These are phyloP conservation scores for Cheumatopsyche charites DNA, from an alignment of 1,140 invertebrate genomes.

Conservation along the genomic window DNA sequence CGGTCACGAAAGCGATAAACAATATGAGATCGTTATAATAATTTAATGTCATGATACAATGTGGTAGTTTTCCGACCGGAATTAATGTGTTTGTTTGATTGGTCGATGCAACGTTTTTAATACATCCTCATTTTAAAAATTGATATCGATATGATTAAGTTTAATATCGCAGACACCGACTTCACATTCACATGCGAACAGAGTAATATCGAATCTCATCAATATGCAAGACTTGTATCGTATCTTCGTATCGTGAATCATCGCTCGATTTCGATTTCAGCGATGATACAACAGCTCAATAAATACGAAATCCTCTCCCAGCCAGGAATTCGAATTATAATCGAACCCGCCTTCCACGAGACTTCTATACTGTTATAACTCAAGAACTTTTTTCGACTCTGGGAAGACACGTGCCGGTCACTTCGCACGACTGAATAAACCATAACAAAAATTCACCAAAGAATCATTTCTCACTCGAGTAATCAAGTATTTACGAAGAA, in stretches of 20 bases:
- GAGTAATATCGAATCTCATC: too few relatives aligned
- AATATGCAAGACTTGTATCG: not conserved
- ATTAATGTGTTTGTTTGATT: not conserved
- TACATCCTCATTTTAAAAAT: too few relatives aligned
- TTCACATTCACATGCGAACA: not conserved
- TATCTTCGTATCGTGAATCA: constrained; percentile 15
- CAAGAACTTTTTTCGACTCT: not conserved
- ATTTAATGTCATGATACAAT: constrained; percentile 25
- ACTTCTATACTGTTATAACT: not conserved
- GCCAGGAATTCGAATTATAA: not conserved
- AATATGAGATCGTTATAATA: constrained; percentile 22
- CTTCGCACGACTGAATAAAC: too few relatives aligned
- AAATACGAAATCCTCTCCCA: not conserved
- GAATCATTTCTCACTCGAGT: too few relatives aligned
- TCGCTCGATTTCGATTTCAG: constrained; percentile 28
- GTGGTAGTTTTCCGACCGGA: not conserved
- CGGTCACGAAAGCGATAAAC: constrained; percentile 23
- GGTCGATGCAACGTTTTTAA: not conserved
- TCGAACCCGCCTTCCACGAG: not conserved
- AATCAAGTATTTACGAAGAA: too few relatives aligned
- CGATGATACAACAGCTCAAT: constrained; percentile 3
- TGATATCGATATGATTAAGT: too few relatives aligned
- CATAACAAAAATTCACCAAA: not conserved
- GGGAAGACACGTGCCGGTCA: not conserved
- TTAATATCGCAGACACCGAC: not conserved